phyloP scores from a whole-genome alignment of 2,113 vertebrate species.

The Microcebus griseorufus region DNA sequence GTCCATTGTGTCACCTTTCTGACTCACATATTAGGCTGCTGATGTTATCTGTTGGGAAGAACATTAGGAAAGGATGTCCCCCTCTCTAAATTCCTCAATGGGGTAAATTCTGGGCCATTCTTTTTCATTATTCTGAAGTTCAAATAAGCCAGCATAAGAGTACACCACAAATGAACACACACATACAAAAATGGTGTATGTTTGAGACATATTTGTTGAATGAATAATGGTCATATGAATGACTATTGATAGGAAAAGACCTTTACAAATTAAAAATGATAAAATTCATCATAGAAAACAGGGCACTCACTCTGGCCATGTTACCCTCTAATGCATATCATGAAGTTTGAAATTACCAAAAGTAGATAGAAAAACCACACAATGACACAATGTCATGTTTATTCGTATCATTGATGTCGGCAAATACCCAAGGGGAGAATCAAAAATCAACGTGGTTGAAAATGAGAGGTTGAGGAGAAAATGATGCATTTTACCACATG shows the following conservation, averaged over 20 bases:
- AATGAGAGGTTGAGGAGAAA: not conserved
- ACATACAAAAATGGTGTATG: not conserved
- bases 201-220: not conserved
- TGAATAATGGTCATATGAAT: not conserved
- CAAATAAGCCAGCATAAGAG: not conserved
- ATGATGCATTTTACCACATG: not conserved
- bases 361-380: not conserved
- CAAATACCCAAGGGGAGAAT: not conserved
- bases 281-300: not conserved
- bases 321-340: not conserved
- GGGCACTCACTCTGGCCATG: not conserved
- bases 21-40: not conserved
- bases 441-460: not conserved
- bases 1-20: not conserved
- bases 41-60: not conserved
- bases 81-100: not conserved
- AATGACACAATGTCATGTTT: not conserved
- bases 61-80: not conserved
- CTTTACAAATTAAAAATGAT: not conserved
- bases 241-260: not conserved
- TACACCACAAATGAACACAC: not conserved
- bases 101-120: not conserved
- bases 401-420: not conserved
- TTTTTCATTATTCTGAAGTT: not conserved
- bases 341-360: not conserved